These are phyloP conservation scores for Terebella lapidaria DNA, from an alignment of 2,888 invertebrate species.

Conservation along the genomic window DNA sequence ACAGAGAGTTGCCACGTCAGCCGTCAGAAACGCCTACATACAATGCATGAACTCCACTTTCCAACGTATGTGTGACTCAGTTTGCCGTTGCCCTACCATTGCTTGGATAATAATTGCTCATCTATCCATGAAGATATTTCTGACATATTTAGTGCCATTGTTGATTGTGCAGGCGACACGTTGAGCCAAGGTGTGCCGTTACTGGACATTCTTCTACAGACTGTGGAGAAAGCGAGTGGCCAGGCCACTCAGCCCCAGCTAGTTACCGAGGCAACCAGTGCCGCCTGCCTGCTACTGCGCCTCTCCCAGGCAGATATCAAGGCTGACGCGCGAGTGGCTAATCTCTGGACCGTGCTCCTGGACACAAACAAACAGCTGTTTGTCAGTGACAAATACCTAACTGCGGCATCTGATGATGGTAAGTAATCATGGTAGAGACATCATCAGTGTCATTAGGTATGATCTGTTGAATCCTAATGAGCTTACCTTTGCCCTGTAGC, in stretches of 20 bases:
- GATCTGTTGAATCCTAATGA: neutral
- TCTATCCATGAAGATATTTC: no score
- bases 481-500: constrained; percentile 53
- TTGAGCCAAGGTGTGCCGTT: constrained; percentile 51
- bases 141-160: no score
- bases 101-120: no score
- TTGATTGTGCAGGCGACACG: constrained; percentile 50
- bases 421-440: neutral
- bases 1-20: constrained; percentile 71
- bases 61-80: constrained; percentile 50
- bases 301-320: constrained; percentile 57
- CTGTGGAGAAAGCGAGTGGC: constrained; percentile 70
- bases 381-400: constrained; percentile 75
- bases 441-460: neutral
- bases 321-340: constrained; percentile 51
- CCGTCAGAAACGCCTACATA: constrained; percentile 74
- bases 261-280: constrained; percentile 70
- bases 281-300: constrained; percentile 66
- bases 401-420: constrained; percentile 61
- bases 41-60: constrained; percentile 69
- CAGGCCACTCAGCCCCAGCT: constrained; percentile 65
- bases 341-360: constrained; percentile 67
- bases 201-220: constrained; percentile 64
- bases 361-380: constrained; percentile 76
- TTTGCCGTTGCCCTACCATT: neutral